Evolutionary conservation across 2,113 vertebrate species (phyloP).

Genomic region (Paracanthobrama guichenoti): DNA sequence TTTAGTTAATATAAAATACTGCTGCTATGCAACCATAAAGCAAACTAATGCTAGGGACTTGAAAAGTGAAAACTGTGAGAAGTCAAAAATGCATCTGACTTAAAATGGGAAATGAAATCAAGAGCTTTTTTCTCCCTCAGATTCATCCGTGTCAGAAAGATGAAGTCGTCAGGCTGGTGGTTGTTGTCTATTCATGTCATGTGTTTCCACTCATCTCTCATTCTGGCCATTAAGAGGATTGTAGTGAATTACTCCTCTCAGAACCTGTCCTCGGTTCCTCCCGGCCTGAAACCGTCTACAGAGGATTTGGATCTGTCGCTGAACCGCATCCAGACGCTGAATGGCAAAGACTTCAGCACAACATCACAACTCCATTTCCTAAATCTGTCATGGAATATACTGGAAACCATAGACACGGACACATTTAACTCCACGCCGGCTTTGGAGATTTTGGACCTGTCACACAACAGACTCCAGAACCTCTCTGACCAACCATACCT

Average conservation of each 20-base stretch:
- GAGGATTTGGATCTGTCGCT: constrained; percentile 76
- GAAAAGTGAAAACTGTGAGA: neutral
- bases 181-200: neutral
- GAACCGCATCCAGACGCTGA: constrained; percentile 78
- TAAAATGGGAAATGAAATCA: neutral
- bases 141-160: neutral
- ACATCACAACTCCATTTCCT: constrained; percentile 73
- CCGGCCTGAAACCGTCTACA: constrained; percentile 52
- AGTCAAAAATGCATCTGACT: neutral
- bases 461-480: constrained; percentile 80
- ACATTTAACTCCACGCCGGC: constrained; percentile 76
- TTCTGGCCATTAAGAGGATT: constrained; percentile 18
- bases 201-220: neutral
- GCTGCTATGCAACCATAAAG: neutral
- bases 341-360: constrained; percentile 67
- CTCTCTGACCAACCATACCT: constrained; percentile 68
- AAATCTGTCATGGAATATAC: constrained; percentile 80
- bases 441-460: constrained; percentile 82
- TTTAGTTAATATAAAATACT: neutral
- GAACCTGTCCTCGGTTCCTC: constrained; percentile 68
- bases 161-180: neutral
- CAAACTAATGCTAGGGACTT: neutral
- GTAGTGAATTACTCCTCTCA: constrained; percentile 61
- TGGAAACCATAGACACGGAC: constrained; percentile 69
- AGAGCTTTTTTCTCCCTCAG: neutral